Percentiles rank a stretch among this genome's conserved stretches.
Evolutionary conservation across 92 coral and sea anemone species (phyloP).

Genomic region (Metridium senile): DNA sequence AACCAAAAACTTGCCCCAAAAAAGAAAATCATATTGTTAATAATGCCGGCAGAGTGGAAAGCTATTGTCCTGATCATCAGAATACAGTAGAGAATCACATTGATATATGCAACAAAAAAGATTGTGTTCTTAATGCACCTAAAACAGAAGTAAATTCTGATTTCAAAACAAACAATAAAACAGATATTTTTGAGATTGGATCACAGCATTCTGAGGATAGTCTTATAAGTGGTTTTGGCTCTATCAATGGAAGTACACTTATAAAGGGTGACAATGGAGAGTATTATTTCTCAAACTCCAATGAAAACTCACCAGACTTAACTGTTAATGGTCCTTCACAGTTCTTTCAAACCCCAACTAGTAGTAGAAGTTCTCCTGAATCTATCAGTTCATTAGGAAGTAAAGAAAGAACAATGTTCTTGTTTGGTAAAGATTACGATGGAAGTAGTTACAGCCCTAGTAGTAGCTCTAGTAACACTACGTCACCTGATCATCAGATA

Average conservation of each 20-base stretch:
- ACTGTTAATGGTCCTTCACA: constrained; percentile 3
- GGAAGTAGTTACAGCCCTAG: constrained; percentile 37
- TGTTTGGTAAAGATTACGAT: background rate
- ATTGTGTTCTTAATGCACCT: constrained; percentile 1
- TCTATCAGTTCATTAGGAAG: background rate
- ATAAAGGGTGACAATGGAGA: constrained; percentile 52
- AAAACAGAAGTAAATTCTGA: background rate
- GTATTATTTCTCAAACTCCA: constrained; percentile 49
- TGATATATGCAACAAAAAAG: too few species aligned
- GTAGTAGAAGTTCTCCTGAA: constrained; percentile 11
- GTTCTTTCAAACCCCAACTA: constrained; percentile 17
- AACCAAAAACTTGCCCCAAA: background rate
- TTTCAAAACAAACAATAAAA: background rate
- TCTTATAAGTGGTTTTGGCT: constrained; percentile 67
- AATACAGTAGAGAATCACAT: background rate
- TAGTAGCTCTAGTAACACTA: constrained; percentile 33
- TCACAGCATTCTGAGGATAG: constrained; percentile 68
- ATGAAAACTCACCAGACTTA: constrained; percentile 20
- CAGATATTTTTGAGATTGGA: constrained; percentile 34
- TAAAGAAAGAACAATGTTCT: background rate
- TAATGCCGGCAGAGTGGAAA: background rate
- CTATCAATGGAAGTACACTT: constrained; percentile 26
- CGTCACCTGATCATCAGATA: constrained; percentile 84
- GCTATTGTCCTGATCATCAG: background rate
- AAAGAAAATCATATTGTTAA: background rate